Conservation (phyloP, 2,888 invertebrate genomes). For the Synanthedon andrenaeformis region DNA sequence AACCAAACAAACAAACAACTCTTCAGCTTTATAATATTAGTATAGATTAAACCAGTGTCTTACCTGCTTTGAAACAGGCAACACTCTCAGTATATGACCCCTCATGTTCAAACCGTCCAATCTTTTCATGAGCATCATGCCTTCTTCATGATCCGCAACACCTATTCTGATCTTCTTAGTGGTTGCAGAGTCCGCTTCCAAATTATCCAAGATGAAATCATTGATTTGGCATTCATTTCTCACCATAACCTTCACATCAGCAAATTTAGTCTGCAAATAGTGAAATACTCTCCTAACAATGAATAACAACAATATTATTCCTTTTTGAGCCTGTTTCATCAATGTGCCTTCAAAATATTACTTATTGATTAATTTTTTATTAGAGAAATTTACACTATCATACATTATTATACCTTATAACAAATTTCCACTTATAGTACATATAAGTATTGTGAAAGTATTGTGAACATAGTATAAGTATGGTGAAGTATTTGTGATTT, state of each 20-base stretch:
- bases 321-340: no score
- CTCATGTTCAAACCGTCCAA: slow-evolving; percentile 39
- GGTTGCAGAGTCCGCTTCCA: slow-evolving; percentile 30
- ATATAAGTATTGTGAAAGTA: no score
- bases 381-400: no score
- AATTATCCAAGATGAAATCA: slow-evolving; percentile 48
- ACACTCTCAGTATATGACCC: slow-evolving; percentile 31
- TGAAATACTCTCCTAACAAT: neutral
- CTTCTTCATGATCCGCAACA: slow-evolving; percentile 39
- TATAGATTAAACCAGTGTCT: neutral
- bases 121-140: slow-evolving; percentile 36
- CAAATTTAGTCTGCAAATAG: slow-evolving; percentile 42
- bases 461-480: no score
- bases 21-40: no score
- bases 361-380: no score
- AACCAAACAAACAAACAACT: no score
- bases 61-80: slow-evolving; percentile 32
- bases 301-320: no score
- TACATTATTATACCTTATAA: no score
- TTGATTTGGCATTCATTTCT: slow-evolving; percentile 41
- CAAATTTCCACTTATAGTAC: no score
- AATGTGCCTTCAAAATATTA: no score
- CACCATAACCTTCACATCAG: slow-evolving; percentile 42
- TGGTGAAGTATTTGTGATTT: no score
- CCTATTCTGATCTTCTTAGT: slow-evolving; percentile 49